phyloP scores from a whole-genome alignment of 2,113 vertebrate species.

The Chaetodon trifascialis region DNA sequence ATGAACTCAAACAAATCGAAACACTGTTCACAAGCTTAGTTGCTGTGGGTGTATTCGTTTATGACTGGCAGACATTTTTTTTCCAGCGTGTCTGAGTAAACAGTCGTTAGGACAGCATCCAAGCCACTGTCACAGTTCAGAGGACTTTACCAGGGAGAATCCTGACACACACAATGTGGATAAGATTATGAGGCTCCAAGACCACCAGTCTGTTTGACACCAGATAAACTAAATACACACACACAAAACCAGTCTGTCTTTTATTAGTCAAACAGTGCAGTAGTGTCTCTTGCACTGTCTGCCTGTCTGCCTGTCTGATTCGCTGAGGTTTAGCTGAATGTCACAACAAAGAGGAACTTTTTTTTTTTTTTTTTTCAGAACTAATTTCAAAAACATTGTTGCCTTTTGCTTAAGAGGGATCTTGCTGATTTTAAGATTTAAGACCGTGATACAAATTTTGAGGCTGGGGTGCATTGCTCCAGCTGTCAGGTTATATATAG shows the following conservation, averaged over 20 bases:
- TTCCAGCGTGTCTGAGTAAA: conserved; percentile 47
- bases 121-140: conserved; percentile 66
- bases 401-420: not conserved
- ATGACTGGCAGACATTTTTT: conserved; percentile 33
- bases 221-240: conserved; percentile 60
- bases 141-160: conserved; percentile 62
- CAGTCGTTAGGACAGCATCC: conserved; percentile 48
- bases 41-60: conserved; percentile 38
- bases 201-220: conserved; percentile 67
- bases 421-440: not conserved
- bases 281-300: conserved; percentile 42
- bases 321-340: conserved; percentile 38
- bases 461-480: not conserved
- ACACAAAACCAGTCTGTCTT: conserved; percentile 51
- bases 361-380: too few species aligned
- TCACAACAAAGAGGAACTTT: conserved; percentile 27
- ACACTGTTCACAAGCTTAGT: conserved; percentile 2
- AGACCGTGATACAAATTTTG: not conserved
- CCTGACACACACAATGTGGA: conserved; percentile 60
- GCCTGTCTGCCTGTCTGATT: conserved; percentile 34
- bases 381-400: not conserved
- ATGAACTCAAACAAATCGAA: conserved; percentile 44
- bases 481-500: not conserved
- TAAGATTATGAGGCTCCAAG: conserved; percentile 59
- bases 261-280: conserved; percentile 63